Conservation (phyloP, 2,113 vertebrate species). For the Megalops atlanticus region DNA sequence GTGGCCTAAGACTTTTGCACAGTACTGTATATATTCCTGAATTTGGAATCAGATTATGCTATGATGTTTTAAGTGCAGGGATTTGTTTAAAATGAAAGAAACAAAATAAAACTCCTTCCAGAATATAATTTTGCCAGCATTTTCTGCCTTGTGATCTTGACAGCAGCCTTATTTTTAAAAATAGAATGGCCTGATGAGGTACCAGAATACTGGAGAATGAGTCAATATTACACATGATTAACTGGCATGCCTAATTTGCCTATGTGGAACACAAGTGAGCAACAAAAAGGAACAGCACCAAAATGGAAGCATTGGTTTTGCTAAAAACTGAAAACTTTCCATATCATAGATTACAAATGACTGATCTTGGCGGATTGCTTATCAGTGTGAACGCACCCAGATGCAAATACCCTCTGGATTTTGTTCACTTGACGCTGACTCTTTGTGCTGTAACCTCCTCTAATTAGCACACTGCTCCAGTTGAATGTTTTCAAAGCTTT, state of each 20-base stretch:
- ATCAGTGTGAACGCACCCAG: not conserved
- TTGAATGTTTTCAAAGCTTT: slow-evolving; percentile 23
- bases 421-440: not conserved
- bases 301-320: not conserved
- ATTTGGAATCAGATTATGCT: not conserved
- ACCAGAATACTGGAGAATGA: not conserved
- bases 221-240: not conserved
- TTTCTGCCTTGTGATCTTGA: not conserved
- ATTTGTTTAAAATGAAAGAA: not conserved
- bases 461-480: slow-evolving; percentile 30
- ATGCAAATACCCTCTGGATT: not conserved
- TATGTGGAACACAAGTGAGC: not conserved
- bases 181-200: not conserved
- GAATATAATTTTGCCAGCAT: not conserved
- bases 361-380: not conserved
- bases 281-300: not conserved
- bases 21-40: no score
- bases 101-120: not conserved
- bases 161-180: not conserved
- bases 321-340: not conserved
- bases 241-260: not conserved
- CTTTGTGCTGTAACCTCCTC: not conserved
- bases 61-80: not conserved
- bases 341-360: not conserved
- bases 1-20: no score